phyloP scores from a whole-genome alignment of 2,113 vertebrate species.

The Sardina pilchardus region DNA sequence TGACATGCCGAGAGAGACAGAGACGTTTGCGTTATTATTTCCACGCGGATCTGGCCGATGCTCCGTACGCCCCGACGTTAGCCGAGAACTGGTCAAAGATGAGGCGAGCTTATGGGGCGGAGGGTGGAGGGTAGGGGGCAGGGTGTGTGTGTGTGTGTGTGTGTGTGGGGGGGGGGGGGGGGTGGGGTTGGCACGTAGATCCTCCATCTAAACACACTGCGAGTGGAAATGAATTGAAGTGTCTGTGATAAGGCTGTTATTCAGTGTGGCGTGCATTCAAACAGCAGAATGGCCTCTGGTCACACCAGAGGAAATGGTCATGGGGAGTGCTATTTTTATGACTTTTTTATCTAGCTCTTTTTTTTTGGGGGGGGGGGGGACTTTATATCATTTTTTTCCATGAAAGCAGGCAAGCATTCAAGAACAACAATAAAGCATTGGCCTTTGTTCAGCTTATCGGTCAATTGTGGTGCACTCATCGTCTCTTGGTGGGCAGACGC shows the following conservation, averaged over 20 bases:
- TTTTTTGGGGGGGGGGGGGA: background rate
- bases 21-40: background rate
- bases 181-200: background rate
- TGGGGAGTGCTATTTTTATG: constrained; percentile 8
- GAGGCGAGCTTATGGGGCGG: background rate
- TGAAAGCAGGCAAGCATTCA: background rate
- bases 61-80: background rate
- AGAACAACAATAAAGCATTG: constrained; percentile 1
- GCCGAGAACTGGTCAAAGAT: background rate
- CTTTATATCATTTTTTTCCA: background rate
- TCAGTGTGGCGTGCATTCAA: background rate
- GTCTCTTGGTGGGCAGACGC: background rate
- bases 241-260: background rate
- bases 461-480: too few relatives aligned
- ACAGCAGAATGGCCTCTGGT: background rate
- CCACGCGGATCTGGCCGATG: background rate
- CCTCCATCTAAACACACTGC: background rate
- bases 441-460: background rate
- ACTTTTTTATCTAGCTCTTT: background rate
- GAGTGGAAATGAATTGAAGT: background rate
- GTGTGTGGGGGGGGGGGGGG: too few relatives aligned
- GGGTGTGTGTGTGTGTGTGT: too few relatives aligned
- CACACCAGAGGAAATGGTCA: background rate
- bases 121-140: too few relatives aligned
- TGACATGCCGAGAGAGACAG: background rate